Evolutionary conservation across 1,140 invertebrate genomes (phyloP), one percentile per base, ranked within the genome.

Genomic region (Marisa cornuarietis): DNA sequence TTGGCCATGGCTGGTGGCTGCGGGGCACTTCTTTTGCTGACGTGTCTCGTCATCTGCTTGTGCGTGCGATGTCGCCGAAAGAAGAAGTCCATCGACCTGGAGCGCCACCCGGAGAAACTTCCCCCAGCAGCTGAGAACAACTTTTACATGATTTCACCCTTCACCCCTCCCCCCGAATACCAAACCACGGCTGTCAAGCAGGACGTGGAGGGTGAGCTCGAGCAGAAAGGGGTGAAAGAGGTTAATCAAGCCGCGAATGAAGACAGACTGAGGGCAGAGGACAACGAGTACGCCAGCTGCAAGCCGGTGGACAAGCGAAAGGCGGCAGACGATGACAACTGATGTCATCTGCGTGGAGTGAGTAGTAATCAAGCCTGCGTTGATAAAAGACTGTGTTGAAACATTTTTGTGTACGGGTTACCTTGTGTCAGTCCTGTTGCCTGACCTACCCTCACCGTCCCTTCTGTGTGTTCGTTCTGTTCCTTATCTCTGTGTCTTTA

Each of bases 1-100:
- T 22, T 77, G 49, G 76, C 76, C 76, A 77, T 77, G 76, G 76
- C 68, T 18, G 76, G 76, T 20, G 76, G 61, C 5, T 77, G 76
- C 22, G 76, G 20, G 16, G 76, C 76, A 16, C 63, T 77, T 18
- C 76, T 77, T 16, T 51, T 77, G 49, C 0, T 77, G 22, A 42
- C 26, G 10, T 68, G 76, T n/a, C 63, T 77, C 42, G 49, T 49
- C 31, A 22, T 54, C 63, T 77, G 76, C 65, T n/a, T 77, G 18
- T 62, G 62, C n/a, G 18, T 77, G 20, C 76, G 65, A 42, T 77
- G 76, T 63, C 76, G 76, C 76, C 63, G 65, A 9, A 77, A 69
- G 76, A 77, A 52, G 58, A 77, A 77, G 65, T 14, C 75, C 24
- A 42, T 77, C 62, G 76, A 77, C 18, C 49, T 77, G 31, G 76